These are phyloP conservation scores for Drosophila ercepeae DNA, from an alignment of 1,140 invertebrate genomes.

Conservation along the genomic window DNA sequence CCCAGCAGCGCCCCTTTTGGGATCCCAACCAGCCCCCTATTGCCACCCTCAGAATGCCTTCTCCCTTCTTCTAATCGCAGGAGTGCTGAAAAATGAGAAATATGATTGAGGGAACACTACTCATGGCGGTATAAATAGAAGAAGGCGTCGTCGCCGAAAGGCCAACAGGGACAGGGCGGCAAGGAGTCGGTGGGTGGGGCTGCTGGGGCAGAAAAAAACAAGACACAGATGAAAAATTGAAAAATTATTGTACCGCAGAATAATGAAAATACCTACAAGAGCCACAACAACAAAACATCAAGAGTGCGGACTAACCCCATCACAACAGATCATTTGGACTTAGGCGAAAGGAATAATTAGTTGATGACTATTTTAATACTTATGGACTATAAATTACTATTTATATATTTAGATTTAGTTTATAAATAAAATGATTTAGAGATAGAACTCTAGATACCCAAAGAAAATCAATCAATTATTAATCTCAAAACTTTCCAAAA, in stretches of 20 bases:
- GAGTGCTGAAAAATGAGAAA: slow-evolving; percentile 72
- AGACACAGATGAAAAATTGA: slow-evolving; percentile 57
- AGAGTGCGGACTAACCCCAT: slow-evolving; percentile 23
- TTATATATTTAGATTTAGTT: not conserved
- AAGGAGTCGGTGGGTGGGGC: slow-evolving; percentile 6
- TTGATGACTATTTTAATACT: slow-evolving; percentile 29
- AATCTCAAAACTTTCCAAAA: too few species aligned
- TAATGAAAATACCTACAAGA: slow-evolving; percentile 27
- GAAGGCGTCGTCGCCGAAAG: slow-evolving; percentile 35
- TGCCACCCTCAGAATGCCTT: slow-evolving; percentile 15
- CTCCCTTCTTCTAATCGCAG: slow-evolving; percentile 9
- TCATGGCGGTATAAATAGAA: slow-evolving; percentile 73
- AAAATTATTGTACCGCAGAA: slow-evolving; percentile 71
- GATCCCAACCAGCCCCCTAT: slow-evolving; percentile 1
- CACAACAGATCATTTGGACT: slow-evolving; percentile 52
- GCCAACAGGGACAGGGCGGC: slow-evolving; percentile 3
- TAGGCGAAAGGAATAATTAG: slow-evolving; percentile 8
- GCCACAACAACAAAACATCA: slow-evolving; percentile 33
- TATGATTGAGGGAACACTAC: slow-evolving; percentile 77
- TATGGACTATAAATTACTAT: slow-evolving; percentile 6
- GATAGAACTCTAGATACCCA: not conserved
- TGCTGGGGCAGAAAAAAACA: slow-evolving; percentile 9
- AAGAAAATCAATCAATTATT: not conserved
- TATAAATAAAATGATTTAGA: not conserved
- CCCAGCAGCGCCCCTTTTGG: slow-evolving; percentile 2